Evolutionary conservation across 1,140 invertebrate species (phyloP).

Genomic region (Drosophila mayri): DNA sequence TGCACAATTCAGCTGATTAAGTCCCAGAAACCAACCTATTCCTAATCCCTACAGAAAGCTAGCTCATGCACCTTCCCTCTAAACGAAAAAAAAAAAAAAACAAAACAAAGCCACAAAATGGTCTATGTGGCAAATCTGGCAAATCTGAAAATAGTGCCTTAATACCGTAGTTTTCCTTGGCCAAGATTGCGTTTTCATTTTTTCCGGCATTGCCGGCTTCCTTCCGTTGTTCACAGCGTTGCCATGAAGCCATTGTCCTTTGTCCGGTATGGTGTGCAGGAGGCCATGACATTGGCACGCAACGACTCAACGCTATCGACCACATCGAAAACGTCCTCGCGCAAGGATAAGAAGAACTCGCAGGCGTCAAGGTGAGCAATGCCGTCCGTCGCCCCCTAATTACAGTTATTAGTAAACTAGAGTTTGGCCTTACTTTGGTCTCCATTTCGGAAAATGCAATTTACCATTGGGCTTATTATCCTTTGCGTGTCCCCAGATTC

Average conservation of each 20-base stretch:
- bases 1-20: not conserved
- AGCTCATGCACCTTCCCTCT: not conserved
- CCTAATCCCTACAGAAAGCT: too few species aligned
- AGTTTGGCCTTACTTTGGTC: not conserved
- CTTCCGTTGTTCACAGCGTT: slow-evolving; percentile 54
- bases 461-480: slow-evolving; percentile 56
- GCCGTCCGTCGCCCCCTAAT: slow-evolving; percentile 33
- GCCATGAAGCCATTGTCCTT: slow-evolving; percentile 85
- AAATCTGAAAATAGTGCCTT: slow-evolving; percentile 28
- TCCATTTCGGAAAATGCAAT: slow-evolving; percentile 36
- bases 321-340: slow-evolving; percentile 84
- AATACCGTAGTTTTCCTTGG: not conserved
- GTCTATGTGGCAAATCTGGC: not conserved
- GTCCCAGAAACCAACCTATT: not conserved
- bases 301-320: slow-evolving; percentile 85
- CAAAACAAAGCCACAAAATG: not conserved
- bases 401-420: slow-evolving; percentile 58
- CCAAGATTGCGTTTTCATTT: slow-evolving; percentile 29
- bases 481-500: slow-evolving; percentile 87
- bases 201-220: slow-evolving; percentile 19
- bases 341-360: slow-evolving; percentile 85
- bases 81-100: too few species aligned
- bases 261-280: slow-evolving; percentile 84
- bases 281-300: slow-evolving; percentile 84
- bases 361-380: slow-evolving; percentile 84